These are phyloP conservation scores for Hoplostethus atlanticus DNA, from an alignment of 2,797 vertebrate genomes.

Conservation along the genomic window DNA sequence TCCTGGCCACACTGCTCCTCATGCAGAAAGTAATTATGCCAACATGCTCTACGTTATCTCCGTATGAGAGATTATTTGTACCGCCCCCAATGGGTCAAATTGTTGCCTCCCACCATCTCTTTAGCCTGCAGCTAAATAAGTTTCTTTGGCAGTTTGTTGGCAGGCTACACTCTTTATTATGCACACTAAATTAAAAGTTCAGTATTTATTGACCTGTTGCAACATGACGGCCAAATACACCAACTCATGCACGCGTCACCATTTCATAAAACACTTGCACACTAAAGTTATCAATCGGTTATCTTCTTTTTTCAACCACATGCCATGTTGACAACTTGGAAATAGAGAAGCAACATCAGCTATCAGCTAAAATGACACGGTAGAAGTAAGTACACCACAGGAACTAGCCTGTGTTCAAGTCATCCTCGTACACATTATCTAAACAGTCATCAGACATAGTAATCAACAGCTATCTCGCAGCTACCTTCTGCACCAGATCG, in stretches of 20 bases:
- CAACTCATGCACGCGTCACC: not conserved
- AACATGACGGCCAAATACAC: not conserved
- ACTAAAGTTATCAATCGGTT: slow-evolving; percentile 1
- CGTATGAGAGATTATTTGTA: slow-evolving; percentile 14
- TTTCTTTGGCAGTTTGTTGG: not conserved
- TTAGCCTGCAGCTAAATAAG: not conserved
- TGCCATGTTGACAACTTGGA: not conserved
- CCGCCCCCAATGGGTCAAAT: not conserved
- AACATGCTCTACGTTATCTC: not conserved
- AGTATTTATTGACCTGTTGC: not conserved
- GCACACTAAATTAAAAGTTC: not conserved
- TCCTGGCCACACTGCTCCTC: slow-evolving; percentile 40
- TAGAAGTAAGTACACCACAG: slow-evolving; percentile 1
- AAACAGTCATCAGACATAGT: slow-evolving; percentile 49
- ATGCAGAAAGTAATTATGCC: slow-evolving; percentile 16
- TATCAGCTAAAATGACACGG: slow-evolving; percentile 17
- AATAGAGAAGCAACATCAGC: slow-evolving; percentile 4
- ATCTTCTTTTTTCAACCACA: not conserved
- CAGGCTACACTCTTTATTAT: not conserved
- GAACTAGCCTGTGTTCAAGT: slow-evolving; percentile 12
- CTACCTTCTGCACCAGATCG: slow-evolving; percentile 38
- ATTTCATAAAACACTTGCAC: not conserved
- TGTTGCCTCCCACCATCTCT: not conserved
- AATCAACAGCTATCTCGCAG: slow-evolving; percentile 47
- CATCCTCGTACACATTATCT: slow-evolving; percentile 36